A percentile compares a stretch with the other conserved stretches of the same genome.
Conservation (phyloP, 1,140 invertebrate genomes). For the Pentalonia nigronervosa region DNA sequence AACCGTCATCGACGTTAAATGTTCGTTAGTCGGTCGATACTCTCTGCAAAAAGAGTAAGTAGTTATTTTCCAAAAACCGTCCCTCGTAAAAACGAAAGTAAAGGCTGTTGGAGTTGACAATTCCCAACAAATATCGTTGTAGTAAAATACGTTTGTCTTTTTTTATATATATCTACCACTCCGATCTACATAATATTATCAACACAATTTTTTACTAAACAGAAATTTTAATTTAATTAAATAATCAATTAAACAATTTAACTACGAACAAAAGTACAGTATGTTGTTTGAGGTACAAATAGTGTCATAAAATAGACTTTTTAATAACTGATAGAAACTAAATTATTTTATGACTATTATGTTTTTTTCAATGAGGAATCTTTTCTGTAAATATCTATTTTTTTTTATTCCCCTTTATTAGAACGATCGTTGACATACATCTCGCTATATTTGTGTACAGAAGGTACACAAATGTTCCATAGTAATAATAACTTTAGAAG, state of each 20-base stretch:
- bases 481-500: not conserved
- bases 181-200: not conserved
- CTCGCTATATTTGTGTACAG: not conserved
- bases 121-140: not conserved
- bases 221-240: not conserved
- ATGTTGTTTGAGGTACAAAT: not conserved
- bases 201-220: not conserved
- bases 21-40: not conserved
- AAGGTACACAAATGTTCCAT: not conserved
- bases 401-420: not conserved
- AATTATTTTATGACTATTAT: not conserved
- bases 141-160: not conserved
- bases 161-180: not conserved
- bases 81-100: not conserved
- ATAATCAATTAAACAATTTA: not conserved
- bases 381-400: not conserved
- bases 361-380: not conserved
- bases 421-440: not conserved
- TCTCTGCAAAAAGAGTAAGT: not conserved
- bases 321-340: not conserved
- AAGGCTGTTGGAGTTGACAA: not conserved
- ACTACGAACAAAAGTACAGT: not conserved
- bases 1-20: not conserved
- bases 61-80: not conserved
- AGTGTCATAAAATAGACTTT: not conserved